Conservation (phyloP, 2,797 vertebrate genomes). For the Anguilla obscura region DNA sequence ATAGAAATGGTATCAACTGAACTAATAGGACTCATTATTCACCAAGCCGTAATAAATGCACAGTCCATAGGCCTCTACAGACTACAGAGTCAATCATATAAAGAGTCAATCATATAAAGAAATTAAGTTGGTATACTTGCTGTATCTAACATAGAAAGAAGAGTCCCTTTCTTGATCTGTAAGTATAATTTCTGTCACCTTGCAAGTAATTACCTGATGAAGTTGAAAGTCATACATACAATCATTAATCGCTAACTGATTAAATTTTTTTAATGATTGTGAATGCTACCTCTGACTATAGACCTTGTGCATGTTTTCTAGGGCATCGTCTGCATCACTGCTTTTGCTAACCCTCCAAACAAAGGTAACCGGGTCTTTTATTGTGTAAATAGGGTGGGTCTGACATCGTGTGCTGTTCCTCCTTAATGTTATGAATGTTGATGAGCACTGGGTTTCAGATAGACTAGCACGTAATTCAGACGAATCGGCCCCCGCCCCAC, state of each 20-base stretch:
- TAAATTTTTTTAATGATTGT: not conserved
- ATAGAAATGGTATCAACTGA: slow-evolving; percentile 32
- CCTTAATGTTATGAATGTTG: not conserved
- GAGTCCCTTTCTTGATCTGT: slow-evolving; percentile 4
- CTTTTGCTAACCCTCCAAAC: not conserved
- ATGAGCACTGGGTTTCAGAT: not conserved
- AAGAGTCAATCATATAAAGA: not conserved
- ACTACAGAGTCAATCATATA: not conserved
- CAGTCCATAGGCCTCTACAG: not conserved
- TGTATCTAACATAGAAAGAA: slow-evolving; percentile 23
- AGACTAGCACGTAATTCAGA: slow-evolving; percentile 18
- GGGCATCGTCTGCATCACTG: not conserved
- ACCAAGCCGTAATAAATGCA: slow-evolving; percentile 23
- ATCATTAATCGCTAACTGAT: not conserved
- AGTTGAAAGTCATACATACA: not conserved
- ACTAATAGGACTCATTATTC: slow-evolving; percentile 29
- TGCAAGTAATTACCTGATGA: slow-evolving; percentile 12
- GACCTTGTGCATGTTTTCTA: not conserved
- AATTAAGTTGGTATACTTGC: slow-evolving; percentile 14
- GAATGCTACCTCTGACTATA: not conserved
- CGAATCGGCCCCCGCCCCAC: slow-evolving; percentile 30
- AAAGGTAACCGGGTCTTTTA: not conserved
- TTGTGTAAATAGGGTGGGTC: slow-evolving; percentile 7
- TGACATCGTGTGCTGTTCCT: not conserved
- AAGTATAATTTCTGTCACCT: not conserved